These are phyloP conservation scores for Rhogogaster chlorosoma DNA, from an alignment of 2,888 invertebrate genomes.

Conservation along the genomic window DNA sequence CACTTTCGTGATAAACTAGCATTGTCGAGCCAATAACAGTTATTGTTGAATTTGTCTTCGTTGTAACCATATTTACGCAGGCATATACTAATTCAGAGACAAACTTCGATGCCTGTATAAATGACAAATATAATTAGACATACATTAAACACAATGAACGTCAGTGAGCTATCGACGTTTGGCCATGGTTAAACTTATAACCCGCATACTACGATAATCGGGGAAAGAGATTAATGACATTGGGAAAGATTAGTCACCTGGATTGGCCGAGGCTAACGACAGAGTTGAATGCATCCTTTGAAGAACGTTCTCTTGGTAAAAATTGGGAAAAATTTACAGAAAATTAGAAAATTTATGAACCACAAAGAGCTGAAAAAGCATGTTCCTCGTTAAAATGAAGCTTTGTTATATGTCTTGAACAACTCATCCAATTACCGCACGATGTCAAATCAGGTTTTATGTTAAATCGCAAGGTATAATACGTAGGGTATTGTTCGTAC, in stretches of 20 bases:
- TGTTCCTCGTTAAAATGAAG: not conserved
- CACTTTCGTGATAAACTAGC: not conserved
- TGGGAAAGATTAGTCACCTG: constrained; percentile 33
- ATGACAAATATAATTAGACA: not conserved
- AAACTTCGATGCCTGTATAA: not conserved
- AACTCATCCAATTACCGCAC: not conserved
- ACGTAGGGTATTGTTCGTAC: not conserved
- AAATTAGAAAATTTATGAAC: not conserved
- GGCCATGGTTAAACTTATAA: constrained; percentile 26
- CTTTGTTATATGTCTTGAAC: not conserved
- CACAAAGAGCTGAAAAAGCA: not conserved
- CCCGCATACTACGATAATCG: constrained; percentile 41
- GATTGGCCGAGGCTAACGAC: not conserved
- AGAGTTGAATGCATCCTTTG: constrained; percentile 30
- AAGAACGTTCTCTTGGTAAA: not conserved
- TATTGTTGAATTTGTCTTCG: not conserved
- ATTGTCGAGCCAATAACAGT: not conserved
- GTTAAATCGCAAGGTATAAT: not conserved
- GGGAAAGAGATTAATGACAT: constrained; percentile 18
- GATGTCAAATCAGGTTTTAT: not conserved
- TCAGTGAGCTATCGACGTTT: not conserved
- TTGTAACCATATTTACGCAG: not conserved
- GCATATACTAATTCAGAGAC: not conserved
- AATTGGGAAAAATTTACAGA: not conserved
- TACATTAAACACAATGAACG: not conserved